Conservation (phyloP, 1,140 invertebrate species). For the Diorhabda sublineata region DNA sequence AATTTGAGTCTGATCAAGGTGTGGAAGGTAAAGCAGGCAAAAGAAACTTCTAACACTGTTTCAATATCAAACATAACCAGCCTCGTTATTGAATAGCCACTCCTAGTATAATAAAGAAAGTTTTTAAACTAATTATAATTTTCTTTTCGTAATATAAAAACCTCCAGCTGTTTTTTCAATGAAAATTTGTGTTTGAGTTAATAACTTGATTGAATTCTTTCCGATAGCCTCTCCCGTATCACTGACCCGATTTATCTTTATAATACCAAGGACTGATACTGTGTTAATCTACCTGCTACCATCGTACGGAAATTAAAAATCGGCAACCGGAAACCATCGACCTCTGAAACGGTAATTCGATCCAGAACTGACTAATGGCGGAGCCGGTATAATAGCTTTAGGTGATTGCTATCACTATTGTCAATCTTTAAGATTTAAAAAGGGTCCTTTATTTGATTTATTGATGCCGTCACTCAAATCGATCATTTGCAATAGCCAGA, state of each 20-base stretch:
- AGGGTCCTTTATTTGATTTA: conserved; percentile 38
- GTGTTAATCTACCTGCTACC: conserved; percentile 7
- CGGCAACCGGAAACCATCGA: conserved; percentile 31
- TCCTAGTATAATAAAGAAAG: too few species aligned
- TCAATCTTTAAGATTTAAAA: conserved; percentile 38
- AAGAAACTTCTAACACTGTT: too few species aligned
- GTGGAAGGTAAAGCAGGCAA: too few species aligned
- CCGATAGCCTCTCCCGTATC: background rate
- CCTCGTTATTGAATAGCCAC: too few species aligned
- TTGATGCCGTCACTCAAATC: conserved; percentile 33
- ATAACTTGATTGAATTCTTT: background rate
- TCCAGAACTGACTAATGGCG: conserved; percentile 36
- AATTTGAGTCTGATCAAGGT: too few species aligned
- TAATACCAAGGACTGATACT: background rate
- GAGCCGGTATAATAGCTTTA: conserved; percentile 30
- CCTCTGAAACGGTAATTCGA: conserved; percentile 34
- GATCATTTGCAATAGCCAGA: conserved; percentile 36
- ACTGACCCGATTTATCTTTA: conserved; percentile 2
- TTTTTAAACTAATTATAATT: too few species aligned
- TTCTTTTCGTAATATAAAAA: too few species aligned
- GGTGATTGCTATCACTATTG: conserved; percentile 34
- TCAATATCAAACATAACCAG: too few species aligned
- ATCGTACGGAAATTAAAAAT: conserved; percentile 37
- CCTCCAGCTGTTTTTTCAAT: too few species aligned
- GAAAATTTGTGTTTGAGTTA: background rate